Base-by-base conservation (phyloP, 2,888 invertebrate genomes). In the Nymphalis urticae region DNA sequence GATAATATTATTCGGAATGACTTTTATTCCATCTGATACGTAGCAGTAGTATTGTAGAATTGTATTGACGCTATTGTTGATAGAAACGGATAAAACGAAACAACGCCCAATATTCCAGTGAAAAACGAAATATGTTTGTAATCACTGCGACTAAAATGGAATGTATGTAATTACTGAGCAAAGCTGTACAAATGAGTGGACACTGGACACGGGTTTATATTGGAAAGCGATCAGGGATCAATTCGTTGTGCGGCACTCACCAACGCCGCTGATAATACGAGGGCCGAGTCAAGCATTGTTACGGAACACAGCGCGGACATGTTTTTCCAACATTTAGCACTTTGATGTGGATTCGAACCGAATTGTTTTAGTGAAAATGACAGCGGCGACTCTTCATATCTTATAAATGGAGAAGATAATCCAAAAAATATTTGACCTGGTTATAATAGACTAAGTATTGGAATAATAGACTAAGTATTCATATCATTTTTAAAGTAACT, bases 141-240 rank as follows among this genome's bases (percentile, higher is more conserved):
- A 58, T 58, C 47, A 42, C 24, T 19, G 17, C 17, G n/a, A 42
- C 36, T 62, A 42, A 54, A 62, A 54, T 59, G 21, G 50, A 62
- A 54, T 19, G 47, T 47, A 66, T 62, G 54, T 62, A 50, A 62
- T 66, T 62, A 66, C 51, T 13, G 50, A 54, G 61, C 48, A 62
- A 24, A 56, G 48, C 62, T 42, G 53, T 17, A 21, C 50, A 62
- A 66, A 54, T 56, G 54, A 56, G 53, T 48, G 56, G 54, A 62
- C 48, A 62, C 53, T 54, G 50, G 62, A 53, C 36, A 32, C 56
- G 48, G 27, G 48, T 62, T 66, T 62, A 21, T 54, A 60, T 53
- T 61, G 60, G 54, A 42, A 58, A 42, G 36, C 58, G 58, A 58
- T 58, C 58, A 66, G 19, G 60, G 48, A 66, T 61, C 47, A 24